Evolutionary conservation across 2,113 vertebrate genomes (phyloP).

Genomic region (Dinomys branickii): DNA sequence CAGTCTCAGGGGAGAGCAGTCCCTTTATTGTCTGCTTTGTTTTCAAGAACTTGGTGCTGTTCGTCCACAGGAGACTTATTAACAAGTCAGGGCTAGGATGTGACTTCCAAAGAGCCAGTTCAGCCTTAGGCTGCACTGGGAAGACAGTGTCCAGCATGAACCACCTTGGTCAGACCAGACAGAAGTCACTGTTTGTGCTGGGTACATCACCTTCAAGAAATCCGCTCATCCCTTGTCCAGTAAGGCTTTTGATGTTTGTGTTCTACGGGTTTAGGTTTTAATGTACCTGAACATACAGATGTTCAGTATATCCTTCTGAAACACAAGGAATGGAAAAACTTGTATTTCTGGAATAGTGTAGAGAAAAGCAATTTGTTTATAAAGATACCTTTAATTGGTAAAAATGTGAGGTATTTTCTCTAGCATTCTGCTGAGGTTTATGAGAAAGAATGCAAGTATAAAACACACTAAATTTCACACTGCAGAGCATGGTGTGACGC

Average conservation of each 20-base stretch:
- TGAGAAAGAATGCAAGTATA: neutral
- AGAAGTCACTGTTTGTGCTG: neutral
- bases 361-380: neutral
- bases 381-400: neutral
- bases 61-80: neutral
- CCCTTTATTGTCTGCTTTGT: neutral
- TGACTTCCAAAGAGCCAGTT: neutral
- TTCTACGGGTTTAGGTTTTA: neutral
- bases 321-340: neutral
- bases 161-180: neutral
- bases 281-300: neutral
- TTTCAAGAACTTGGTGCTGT: constrained; percentile 38
- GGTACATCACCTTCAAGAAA: neutral
- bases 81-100: neutral
- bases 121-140: neutral
- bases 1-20: neutral
- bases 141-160: neutral
- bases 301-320: neutral
- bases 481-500: accelerated
- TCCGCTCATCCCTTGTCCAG: neutral
- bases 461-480: neutral
- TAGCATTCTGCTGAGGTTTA: neutral
- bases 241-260: neutral
- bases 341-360: neutral
- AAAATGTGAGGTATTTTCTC: neutral